Conservation (phyloP, 2,888 invertebrate species). For the Amphipyra tragopoginis region DNA sequence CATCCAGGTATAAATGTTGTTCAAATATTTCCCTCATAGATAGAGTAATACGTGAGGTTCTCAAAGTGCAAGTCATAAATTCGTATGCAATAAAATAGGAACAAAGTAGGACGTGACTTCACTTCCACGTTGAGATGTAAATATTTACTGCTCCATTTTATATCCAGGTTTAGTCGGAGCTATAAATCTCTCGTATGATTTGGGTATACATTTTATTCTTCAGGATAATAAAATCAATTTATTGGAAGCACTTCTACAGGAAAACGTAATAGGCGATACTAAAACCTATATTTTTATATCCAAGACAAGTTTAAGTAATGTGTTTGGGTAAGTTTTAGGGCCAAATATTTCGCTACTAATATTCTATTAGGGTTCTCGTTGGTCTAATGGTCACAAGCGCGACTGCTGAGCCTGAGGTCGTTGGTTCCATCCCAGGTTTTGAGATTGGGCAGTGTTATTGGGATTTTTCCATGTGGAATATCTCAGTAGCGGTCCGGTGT, state of each 20-base stretch:
- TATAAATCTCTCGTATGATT: slow-evolving; percentile 60
- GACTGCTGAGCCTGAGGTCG: no score
- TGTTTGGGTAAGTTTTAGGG: no score
- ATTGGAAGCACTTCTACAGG: slow-evolving; percentile 33
- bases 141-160: slow-evolving; percentile 80
- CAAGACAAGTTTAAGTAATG: slow-evolving; percentile 2
- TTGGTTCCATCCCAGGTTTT: no score
- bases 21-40: slow-evolving; percentile 51
- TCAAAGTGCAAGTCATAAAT: slow-evolving; percentile 79
- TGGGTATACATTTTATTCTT: slow-evolving; percentile 42
- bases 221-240: slow-evolving; percentile 28
- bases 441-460: no score
- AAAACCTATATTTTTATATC: slow-evolving; percentile 19
- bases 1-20: slow-evolving; percentile 18
- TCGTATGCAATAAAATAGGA: slow-evolving; percentile 78
- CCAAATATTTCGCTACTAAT: no score
- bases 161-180: slow-evolving; percentile 54
- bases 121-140: slow-evolving; percentile 72
- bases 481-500: no score
- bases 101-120: slow-evolving; percentile 76
- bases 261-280: slow-evolving; percentile 19
- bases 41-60: slow-evolving; percentile 70
- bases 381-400: no score
- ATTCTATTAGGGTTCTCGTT: no score
- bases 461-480: no score